phyloP scores from a whole-genome alignment of 2,797 vertebrate genomes.

The Nannoperca australis region DNA sequence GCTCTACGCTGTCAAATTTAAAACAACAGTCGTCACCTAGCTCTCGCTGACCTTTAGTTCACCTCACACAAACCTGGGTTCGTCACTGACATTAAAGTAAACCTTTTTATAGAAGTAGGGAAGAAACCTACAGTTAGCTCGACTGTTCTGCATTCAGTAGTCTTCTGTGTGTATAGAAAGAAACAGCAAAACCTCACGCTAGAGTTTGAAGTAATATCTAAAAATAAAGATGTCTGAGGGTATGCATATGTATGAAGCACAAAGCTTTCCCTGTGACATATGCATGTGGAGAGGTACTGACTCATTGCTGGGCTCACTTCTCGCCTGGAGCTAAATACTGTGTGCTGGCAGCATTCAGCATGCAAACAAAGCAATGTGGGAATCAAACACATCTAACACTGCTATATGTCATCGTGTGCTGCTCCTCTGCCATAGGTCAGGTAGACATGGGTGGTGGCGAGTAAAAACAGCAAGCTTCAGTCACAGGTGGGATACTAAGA shows the following conservation, averaged over 20 bases:
- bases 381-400: conserved; percentile 25
- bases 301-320: conserved; percentile 44
- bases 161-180: conserved; percentile 10
- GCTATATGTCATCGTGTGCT: conserved; percentile 9
- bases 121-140: conserved; percentile 16
- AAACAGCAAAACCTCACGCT: conserved; percentile 39
- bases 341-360: conserved; percentile 45
- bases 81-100: background rate
- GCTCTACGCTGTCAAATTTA: background rate
- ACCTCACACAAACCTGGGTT: conserved; percentile 8
- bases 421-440: conserved; percentile 24
- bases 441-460: conserved; percentile 11
- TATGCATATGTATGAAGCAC: conserved; percentile 58
- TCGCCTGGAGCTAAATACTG: conserved; percentile 53
- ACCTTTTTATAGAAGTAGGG: conserved; percentile 18
- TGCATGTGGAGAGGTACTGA: conserved; percentile 51
- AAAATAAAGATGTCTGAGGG: conserved; percentile 53
- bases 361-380: conserved; percentile 36
- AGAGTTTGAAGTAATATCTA: conserved; percentile 54
- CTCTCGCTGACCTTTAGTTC: background rate
- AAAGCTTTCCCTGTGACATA: conserved; percentile 53
- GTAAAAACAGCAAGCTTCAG: background rate
- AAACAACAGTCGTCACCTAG: background rate
- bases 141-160: conserved; percentile 30
- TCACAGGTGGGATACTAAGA: background rate